phyloP scores from a whole-genome alignment of 2,797 vertebrate genomes.

The Micrastur ruficollis region DNA sequence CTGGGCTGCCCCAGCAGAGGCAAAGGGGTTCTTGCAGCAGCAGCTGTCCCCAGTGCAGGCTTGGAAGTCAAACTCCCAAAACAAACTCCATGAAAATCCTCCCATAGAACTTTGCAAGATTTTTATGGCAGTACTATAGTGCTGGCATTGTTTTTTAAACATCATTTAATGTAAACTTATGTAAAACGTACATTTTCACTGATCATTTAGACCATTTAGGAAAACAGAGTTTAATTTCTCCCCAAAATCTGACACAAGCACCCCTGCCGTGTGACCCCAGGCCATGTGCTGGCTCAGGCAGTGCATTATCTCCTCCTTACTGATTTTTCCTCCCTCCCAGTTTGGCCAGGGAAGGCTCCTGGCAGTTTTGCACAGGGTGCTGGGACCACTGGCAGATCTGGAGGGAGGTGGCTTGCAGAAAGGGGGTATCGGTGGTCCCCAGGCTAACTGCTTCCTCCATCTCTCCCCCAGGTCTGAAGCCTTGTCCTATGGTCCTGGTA shows the following conservation, averaged over 20 bases:
- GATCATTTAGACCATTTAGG: neutral
- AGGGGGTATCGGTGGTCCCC: fast-evolving
- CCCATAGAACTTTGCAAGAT: neutral
- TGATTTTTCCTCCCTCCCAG: neutral
- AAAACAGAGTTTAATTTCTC: neutral
- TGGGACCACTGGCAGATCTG: too few species aligned
- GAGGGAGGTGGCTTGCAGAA: neutral
- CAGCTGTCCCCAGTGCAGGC: neutral
- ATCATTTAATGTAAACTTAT: neutral
- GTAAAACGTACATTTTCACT: neutral
- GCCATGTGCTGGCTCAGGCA: neutral
- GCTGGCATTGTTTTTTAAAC: neutral
- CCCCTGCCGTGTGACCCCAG: neutral
- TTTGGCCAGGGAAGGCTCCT: neutral
- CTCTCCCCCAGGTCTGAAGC: conserved; percentile 80
- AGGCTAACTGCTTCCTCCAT: fast-evolving
- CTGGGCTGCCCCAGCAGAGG: fast-evolving
- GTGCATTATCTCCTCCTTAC: neutral
- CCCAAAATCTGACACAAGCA: neutral
- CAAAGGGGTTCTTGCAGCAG: neutral
- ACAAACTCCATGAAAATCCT: neutral
- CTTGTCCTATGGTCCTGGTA: conserved; percentile 92
- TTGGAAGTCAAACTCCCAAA: neutral
- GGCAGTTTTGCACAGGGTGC: neutral
- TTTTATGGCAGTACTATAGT: neutral